Evolutionary conservation across 1,140 invertebrate species (phyloP).

Genomic region (Ectropis grisescens): DNA sequence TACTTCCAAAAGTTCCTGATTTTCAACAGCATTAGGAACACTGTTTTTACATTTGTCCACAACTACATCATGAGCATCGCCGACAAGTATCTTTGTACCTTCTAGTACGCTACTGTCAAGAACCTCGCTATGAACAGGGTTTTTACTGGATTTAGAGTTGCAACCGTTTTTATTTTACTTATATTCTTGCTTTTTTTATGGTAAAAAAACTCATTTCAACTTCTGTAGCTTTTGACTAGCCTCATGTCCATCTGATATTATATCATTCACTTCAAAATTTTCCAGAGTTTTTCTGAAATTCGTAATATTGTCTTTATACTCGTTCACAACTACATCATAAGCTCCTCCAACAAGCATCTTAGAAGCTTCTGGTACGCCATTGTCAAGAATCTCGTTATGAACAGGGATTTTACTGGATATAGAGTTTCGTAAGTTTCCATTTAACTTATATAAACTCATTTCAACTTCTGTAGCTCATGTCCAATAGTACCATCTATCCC

Average conservation of each 20-base stretch:
- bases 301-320: constrained; percentile 75
- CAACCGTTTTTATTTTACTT: too few species aligned
- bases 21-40: too few species aligned
- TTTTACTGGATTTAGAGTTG: constrained; percentile 34
- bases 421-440: constrained; percentile 30
- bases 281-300: constrained; percentile 74
- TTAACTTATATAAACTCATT: too few species aligned
- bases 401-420: constrained; percentile 43
- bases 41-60: too few species aligned
- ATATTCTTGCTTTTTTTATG: too few species aligned
- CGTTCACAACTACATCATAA: constrained; percentile 77
- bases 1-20: too few species aligned
- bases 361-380: constrained; percentile 81
- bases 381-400: constrained; percentile 76
- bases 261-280: constrained; percentile 74
- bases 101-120: constrained; percentile 79
- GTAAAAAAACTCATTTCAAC: too few species aligned
- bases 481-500: too few species aligned
- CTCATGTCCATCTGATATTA: too few species aligned
- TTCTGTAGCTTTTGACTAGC: too few species aligned
- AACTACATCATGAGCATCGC: too few species aligned
- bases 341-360: constrained; percentile 74
- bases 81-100: constrained; percentile 76
- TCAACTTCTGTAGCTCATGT: too few species aligned
- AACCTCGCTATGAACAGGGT: constrained; percentile 73